Conservation (phyloP, 1,140 invertebrate species). For the Drosophila malerkotliana region DNA sequence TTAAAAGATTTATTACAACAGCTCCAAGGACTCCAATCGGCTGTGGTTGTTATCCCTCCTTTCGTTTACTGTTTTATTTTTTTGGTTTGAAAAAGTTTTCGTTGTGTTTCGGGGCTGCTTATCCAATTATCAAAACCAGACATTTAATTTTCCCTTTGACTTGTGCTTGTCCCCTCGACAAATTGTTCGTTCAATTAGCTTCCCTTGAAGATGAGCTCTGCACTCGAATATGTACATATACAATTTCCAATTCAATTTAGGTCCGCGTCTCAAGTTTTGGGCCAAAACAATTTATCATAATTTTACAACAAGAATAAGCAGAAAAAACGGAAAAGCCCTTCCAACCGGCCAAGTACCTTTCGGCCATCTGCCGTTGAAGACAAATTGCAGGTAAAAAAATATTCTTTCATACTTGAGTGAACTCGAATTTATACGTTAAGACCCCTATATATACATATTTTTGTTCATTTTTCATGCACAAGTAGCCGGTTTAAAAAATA, state of each 20-base stretch:
- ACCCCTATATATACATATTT: constrained; percentile 17
- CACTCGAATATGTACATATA: constrained; percentile 30
- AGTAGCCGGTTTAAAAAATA: constrained; percentile 33
- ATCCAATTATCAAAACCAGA: constrained; percentile 63
- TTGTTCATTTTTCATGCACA: constrained; percentile 57
- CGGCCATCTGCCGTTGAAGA: constrained; percentile 60
- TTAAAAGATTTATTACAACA: constrained; percentile 63
- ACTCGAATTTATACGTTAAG: constrained; percentile 34
- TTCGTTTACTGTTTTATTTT: constrained; percentile 12
- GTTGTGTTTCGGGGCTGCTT: constrained; percentile 39
- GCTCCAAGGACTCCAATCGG: constrained; percentile 19
- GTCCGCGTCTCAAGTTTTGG: constrained; percentile 45
- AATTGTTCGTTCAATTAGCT: constrained; percentile 62
- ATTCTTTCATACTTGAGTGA: constrained; percentile 60
- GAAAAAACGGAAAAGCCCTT: constrained; percentile 42
- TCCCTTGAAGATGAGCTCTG: constrained; percentile 46
- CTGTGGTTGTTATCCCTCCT: constrained; percentile 29
- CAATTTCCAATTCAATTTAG: constrained; percentile 50
- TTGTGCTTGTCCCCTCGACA: constrained; percentile 33
- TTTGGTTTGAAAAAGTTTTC: constrained; percentile 19
- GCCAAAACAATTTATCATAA: constrained; percentile 73
- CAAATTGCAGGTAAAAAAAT: constrained; percentile 72
- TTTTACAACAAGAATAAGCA: constrained; percentile 33
- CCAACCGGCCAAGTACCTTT: constrained; percentile 51
- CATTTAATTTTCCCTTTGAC: constrained; percentile 67